Percentiles rank a stretch among this genome's conserved stretches.
These are phyloP conservation scores for Nemotelus pantherinus DNA, from an alignment of 2,888 invertebrate species.

Conservation along the genomic window DNA sequence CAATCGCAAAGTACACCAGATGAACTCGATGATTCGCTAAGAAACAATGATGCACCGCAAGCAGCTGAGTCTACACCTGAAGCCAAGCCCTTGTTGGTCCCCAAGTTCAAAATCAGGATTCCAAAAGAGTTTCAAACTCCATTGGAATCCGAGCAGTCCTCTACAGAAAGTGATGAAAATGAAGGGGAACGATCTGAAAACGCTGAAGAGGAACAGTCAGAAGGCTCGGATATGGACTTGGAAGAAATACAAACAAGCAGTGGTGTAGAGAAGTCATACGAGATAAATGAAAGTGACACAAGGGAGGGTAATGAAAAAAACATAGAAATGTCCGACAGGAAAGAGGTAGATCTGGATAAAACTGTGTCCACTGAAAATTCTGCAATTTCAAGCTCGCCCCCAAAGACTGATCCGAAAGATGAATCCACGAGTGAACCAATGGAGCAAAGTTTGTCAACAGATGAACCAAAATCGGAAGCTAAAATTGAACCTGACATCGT, in stretches of 20 bases:
- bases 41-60: constrained; percentile 23
- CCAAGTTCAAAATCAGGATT: constrained; percentile 75
- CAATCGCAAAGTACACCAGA: constrained; percentile 8
- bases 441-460: not conserved
- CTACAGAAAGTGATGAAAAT: constrained; percentile 61
- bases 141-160: constrained; percentile 60
- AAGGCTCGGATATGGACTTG: constrained; percentile 57
- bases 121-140: constrained; percentile 69
- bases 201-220: constrained; percentile 46
- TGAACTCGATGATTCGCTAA: constrained; percentile 8
- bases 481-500: constrained; percentile 56
- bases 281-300: not conserved
- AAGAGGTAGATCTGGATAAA: not conserved
- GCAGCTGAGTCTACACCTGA: constrained; percentile 35
- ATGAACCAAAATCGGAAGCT: constrained; percentile 59
- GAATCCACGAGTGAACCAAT: not conserved
- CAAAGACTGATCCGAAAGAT: constrained; percentile 6
- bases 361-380: not conserved
- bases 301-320: constrained; percentile 12
- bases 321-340: constrained; percentile 2
- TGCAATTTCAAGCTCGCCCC: constrained; percentile 1
- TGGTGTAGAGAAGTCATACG: constrained; percentile 30
- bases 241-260: constrained; percentile 41
- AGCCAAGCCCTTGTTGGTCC: constrained; percentile 64
- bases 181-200: constrained; percentile 50